A percentile compares a stretch with the other conserved stretches of the same genome.
phyloP scores from a whole-genome alignment of 1,140 invertebrate genomes.

The Mya arenaria region DNA sequence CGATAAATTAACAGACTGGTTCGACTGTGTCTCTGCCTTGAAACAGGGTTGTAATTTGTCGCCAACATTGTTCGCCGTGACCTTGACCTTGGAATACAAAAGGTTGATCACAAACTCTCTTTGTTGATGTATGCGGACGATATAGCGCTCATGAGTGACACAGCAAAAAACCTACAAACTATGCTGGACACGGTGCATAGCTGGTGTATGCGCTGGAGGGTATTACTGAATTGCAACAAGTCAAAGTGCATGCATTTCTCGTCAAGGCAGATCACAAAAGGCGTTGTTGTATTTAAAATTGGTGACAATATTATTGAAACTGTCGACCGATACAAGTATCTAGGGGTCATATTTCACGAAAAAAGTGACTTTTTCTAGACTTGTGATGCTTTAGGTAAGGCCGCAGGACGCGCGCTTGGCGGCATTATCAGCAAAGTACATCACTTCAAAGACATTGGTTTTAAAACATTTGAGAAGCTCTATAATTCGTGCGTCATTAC shows the following conservation, averaged over 20 bases:
- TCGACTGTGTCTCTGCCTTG: constrained; percentile 5
- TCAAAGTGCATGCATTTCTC: constrained; percentile 59
- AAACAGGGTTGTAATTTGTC: constrained; percentile 39
- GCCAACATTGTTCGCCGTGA: constrained; percentile 31
- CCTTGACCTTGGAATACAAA: constrained; percentile 26
- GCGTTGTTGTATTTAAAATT: not conserved
- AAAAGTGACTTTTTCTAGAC: not conserved
- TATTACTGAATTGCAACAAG: constrained; percentile 48
- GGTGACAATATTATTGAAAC: constrained; percentile 34
- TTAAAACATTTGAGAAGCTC: constrained; percentile 40
- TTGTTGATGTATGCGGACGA: constrained; percentile 57
- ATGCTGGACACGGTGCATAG: constrained; percentile 45
- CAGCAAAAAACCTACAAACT: constrained; percentile 22
- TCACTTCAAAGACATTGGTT: constrained; percentile 32
- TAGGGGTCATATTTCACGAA: constrained; percentile 48
- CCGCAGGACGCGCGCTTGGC: constrained; percentile 44
- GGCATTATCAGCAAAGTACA: constrained; percentile 40
- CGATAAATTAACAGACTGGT: not conserved
- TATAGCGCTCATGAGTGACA: constrained; percentile 41
- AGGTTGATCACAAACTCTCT: constrained; percentile 18
- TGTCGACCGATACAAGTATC: constrained; percentile 41
- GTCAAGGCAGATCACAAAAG: not conserved
- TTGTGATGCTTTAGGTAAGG: not conserved
- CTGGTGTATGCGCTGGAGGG: constrained; percentile 57
- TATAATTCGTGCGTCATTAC: constrained; percentile 21